Evolutionary conservation across 2,888 invertebrate species (phyloP), one percentile per base, ranked within the genome.

Genomic region (Tetragonisca angustula): DNA sequence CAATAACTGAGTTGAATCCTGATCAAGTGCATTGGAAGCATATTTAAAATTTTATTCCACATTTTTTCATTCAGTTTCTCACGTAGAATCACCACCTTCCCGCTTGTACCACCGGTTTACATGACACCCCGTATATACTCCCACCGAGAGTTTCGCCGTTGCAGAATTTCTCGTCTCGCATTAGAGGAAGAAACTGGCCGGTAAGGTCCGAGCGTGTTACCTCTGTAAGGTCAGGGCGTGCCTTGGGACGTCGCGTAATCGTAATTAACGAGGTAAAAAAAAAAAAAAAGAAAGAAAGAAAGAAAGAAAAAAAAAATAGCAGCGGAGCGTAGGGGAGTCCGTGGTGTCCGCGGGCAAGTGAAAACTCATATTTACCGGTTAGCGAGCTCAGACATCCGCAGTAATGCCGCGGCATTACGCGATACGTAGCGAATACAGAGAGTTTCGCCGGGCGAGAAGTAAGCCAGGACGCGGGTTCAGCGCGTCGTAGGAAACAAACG

Each of bases 301-400:
- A 27, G 2, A 27, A 27, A 27, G 27, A 27, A 27, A n/a, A 27
- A 27, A 27, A 27, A 43, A 91, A 92, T 92, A 80, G 82, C 81
- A 85, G 78, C 78, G 65, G 17, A 56, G 65, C 61, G 79, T 67
- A 69, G 78, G 64, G 64, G 69, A 80, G 9, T 43, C 43, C 1
- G 43, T 70, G 83, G 80, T 32, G 85, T 79, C 83, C 75, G 76
- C 85, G 83, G 83, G 88, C 90, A 91, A 92, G 92, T 92, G 92
- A 92, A 92, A 92, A 92, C 90, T 92, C 92, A 92, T 92, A 92
- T 92, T 92, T 92, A 92, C 92, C 88, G 90, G 92, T 92, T 92
- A 92, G 91, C 87, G 87, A 89, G 91, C 91, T 91, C 90, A 91
- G 92, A 91, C 92, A 91, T 92, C 90, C 91, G 90, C 90, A 89